Percentiles rank a stretch among this genome's conserved stretches.
phyloP scores from a whole-genome alignment of 2,888 invertebrate genomes.

The Pterostichus niger region DNA sequence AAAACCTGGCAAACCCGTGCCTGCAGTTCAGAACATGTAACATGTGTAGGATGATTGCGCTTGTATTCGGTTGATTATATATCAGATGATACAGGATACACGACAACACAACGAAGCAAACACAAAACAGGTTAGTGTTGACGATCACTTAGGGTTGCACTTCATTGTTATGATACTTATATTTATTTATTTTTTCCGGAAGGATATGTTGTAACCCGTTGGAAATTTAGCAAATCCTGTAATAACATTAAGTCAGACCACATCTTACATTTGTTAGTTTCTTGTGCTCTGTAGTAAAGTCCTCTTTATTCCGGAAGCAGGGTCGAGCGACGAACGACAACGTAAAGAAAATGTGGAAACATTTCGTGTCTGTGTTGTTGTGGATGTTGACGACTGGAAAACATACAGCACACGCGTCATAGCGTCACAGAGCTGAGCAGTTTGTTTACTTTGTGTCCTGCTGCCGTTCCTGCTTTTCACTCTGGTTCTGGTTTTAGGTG shows the following conservation, averaged over 20 bases:
- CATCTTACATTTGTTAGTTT: neutral
- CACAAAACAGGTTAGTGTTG: no score
- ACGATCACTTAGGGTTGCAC: no score
- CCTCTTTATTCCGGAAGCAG: neutral
- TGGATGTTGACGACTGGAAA: conserved; percentile 32
- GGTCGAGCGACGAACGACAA: conserved; percentile 6
- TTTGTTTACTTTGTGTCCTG: conserved; percentile 23
- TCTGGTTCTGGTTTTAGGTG: no score
- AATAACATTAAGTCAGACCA: conserved; percentile 19
- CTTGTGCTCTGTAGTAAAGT: neutral
- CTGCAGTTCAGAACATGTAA: no score
- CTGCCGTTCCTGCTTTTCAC: neutral
- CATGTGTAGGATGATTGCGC: no score
- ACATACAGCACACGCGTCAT: conserved; percentile 32
- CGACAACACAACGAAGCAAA: no score
- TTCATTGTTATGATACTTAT: no score
- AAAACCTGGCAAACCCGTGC: no score
- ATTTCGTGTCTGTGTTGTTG: conserved; percentile 6
- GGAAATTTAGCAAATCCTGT: conserved; percentile 18
- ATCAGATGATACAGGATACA: no score
- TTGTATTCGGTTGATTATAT: no score
- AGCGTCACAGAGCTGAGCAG: conserved; percentile 28
- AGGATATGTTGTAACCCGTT: neutral
- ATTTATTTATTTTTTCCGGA: no score
- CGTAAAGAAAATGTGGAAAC: conserved; percentile 26